Base-by-base conservation (phyloP, 2,797 vertebrate species). In the Catharus ustulatus region DNA sequence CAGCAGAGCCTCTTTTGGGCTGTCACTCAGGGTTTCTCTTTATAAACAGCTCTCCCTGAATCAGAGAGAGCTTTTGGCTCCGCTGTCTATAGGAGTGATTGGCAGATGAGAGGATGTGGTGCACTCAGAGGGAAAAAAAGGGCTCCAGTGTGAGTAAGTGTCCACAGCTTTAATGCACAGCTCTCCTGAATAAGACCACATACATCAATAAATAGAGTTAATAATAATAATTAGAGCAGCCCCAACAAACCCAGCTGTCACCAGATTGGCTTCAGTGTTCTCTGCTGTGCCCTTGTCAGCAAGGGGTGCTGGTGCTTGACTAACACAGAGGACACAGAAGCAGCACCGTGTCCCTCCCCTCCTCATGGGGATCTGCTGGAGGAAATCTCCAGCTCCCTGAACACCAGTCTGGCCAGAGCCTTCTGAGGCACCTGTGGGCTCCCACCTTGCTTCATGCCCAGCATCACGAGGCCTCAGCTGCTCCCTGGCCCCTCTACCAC, bases 201-300 rank as follows among this genome's bases (percentile, higher is more conserved):
- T 48, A 51, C 10, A 91, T 97, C 82, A 97, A 95, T 97, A 97
- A 97, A 97, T 97, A 96, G 91, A 68, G 74, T 61, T 74, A 85
- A 73, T 91, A 89, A 69, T 58, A 90, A 92, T 67, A 86, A 76
- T 89, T 38, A 91, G 10, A 97, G 82, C 76, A 87, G 89, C 82
- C 94, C 94, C 87, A 77, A 52, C 38, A 87, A 89, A 72, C 92
- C 92, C 90, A 87, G 76, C 92, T 95, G 90, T 46, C 94, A 95
- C 93, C 92, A 80, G 61, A 87, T 89, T 85, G 87, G 82, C 87
- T 93, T 89, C 90, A 85, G 78, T 77, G 72, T 68, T 92, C 58
- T 87, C 36, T 0, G 0, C 85, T 74, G 27, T 59, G 66, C 73
- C 74, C 51, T 24, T 49, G 76, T 77, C 93, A 80, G 81, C 78